Evolutionary conservation across 2,797 vertebrate species (phyloP), one percentile per base, ranked within the genome.

Genomic region (Crocodylus rhombifer): DNA sequence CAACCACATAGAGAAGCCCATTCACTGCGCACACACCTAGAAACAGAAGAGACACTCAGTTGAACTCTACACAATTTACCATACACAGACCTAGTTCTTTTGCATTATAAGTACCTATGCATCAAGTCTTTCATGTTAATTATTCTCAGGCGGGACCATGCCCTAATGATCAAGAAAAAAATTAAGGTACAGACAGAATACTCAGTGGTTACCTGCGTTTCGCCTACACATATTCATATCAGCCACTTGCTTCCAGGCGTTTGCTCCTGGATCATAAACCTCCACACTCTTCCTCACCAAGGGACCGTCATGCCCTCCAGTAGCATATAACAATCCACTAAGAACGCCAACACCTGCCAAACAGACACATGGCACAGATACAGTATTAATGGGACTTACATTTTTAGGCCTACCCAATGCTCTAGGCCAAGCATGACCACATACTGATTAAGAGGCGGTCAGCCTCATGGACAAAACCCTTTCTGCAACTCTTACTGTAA

Each of bases 161-260:
- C 69, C 9, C 69, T 36, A 36, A 67, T 8, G 62, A 5, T 7
- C 5, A 20, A 85, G 94, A 83, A n/a, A 64, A 30, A 60, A 14
- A 56, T 23, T 3, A 28, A 77, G 23, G n/a, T 28, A 61, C 10
- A 73, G 61, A 14, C 9, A 82, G 20, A 64, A 75, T 5, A 25
- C 5, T 82, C 57, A 1, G 2, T 15, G 15, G 2, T 95, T 94
- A 99, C 99, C 99, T 98, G 99, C 99, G 4, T 99, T 99, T 87
- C 99, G 98, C 65, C 99, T 97, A 82, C 99, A 99, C 99, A 99
- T 99, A 96, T 99, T 99, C 99, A 99, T 99, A 97, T 99, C 99
- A 42, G 98, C 99, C 88, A 99, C 99, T 96, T 99, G 99, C 60
- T 98, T 99, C 99, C 99, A 99, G 63, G 95, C 97, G 97, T 99